phyloP scores from a whole-genome alignment of 2,888 invertebrate species.

The Platynereis dumerilii region DNA sequence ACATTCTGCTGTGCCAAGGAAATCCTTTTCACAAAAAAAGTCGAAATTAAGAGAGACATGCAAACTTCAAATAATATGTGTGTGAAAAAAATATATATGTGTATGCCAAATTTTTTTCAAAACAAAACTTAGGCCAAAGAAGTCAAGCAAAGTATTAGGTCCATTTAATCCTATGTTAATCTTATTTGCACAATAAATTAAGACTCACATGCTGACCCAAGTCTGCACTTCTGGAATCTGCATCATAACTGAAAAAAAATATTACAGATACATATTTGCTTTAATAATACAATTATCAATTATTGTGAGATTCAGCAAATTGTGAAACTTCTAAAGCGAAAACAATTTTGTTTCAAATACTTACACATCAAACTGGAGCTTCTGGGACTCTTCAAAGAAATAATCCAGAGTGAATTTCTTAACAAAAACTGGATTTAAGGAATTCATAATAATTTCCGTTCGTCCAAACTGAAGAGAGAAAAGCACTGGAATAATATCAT shows the following conservation, averaged over 20 bases:
- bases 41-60: neutral
- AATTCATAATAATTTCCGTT: slow-evolving; percentile 68
- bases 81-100: no score
- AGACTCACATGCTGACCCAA: slow-evolving; percentile 40
- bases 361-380: slow-evolving; percentile 61
- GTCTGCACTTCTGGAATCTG: slow-evolving; percentile 45
- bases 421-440: slow-evolving; percentile 68
- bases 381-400: slow-evolving; percentile 61
- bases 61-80: no score
- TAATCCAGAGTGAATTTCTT: slow-evolving; percentile 62
- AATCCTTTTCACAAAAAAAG: slow-evolving; percentile 46
- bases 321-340: no score
- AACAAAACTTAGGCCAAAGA: no score
- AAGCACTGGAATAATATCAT: no score
- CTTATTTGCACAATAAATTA: no score
- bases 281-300: no score
- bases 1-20: slow-evolving; percentile 67
- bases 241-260: slow-evolving; percentile 48
- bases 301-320: no score
- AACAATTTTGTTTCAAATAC: slow-evolving; percentile 27
- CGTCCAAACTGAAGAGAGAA: slow-evolving; percentile 65
- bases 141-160: no score
- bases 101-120: no score
- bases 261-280: no score
- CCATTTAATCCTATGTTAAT: no score